Evolutionary conservation across 1,140 invertebrate genomes (phyloP), one percentile per base, ranked within the genome.

Genomic region (Lamellibrachia luymesi): DNA sequence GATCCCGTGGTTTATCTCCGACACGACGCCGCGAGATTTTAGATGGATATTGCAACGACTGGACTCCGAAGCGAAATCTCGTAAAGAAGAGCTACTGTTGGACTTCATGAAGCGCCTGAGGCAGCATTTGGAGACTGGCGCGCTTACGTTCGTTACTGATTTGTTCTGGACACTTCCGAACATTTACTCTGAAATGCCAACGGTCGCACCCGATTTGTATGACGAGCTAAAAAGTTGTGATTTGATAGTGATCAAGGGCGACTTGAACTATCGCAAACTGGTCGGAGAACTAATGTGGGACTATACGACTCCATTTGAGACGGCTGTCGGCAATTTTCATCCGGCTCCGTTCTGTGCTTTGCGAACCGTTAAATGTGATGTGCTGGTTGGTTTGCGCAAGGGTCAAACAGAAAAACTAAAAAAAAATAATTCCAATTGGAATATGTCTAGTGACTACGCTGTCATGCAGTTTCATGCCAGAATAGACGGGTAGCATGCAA

Each of bases 1-100:
- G 10, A 98, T 98, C 94, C 99, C 99, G 0, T 99, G 99, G 99
- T 99, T 98, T 96, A 97, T 99, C 2, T 99, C 99, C 10, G 99
- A 99, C 96, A 98, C 98, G 1, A 98, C 97, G 8, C 94, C 94
- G 38, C 95, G 96, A 7, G 99, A 99, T 97, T 97, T 99, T 92
- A 94, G 97, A 94, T 98, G 97, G 97, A 97, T 97, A 0, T 93
- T 97, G n/a, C 92, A 96, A 17, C 93, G 94, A 51, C 94, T 97
- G 51, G 93, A 90, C 90, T 4, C 64, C 64, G 64, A 80, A 17
- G 64, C 64, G 64, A 80, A 6, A 22, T 80, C 64, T 80, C 8
- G 64, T 22, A 52, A 92, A 4, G 94, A 94, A 51, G 95, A 96
- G 90, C 93, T 94, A 7, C 94, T 96, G 92, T 94, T 94, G 56